Conservation (phyloP, 2,797 vertebrate genomes). For the Lutjanus campechanus region DNA sequence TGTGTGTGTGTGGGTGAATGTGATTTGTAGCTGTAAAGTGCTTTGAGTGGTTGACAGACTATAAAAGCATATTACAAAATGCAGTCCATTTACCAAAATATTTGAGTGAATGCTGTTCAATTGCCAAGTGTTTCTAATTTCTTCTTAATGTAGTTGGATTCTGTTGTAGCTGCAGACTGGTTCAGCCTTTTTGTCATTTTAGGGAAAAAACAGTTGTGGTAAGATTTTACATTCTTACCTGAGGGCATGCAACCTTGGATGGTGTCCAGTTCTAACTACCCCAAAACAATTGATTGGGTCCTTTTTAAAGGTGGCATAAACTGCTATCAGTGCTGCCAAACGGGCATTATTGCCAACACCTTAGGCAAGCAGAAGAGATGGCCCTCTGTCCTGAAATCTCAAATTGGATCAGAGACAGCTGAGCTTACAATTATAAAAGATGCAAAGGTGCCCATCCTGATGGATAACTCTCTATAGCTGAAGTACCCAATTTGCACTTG, state of each 20-base stretch:
- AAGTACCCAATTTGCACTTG: conserved; percentile 2
- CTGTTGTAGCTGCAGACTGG: no score
- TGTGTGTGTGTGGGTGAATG: no score
- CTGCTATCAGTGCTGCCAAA: background rate
- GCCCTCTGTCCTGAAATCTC: conserved; percentile 12
- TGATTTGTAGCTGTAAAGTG: no score
- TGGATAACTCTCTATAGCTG: background rate
- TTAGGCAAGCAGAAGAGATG: background rate
- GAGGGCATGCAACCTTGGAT: background rate
- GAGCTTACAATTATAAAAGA: conserved; percentile 5
- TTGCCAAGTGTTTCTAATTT: background rate
- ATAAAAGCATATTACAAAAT: no score
- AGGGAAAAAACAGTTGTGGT: background rate
- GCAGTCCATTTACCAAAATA: no score
- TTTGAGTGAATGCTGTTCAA: background rate
- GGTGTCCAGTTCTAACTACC: background rate
- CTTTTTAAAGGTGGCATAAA: background rate
- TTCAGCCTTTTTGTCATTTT: background rate
- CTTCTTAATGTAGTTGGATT: background rate
- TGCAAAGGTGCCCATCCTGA: conserved; percentile 3
- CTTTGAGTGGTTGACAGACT: no score
- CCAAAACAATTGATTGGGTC: background rate
- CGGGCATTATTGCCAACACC: conserved; percentile 5
- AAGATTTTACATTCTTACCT: background rate
- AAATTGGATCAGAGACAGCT: conserved; percentile 4